Percentiles rank a stretch among this genome's conserved stretches.
Conservation (phyloP, 2,888 invertebrate genomes). For the Polymixis flavicincta region DNA sequence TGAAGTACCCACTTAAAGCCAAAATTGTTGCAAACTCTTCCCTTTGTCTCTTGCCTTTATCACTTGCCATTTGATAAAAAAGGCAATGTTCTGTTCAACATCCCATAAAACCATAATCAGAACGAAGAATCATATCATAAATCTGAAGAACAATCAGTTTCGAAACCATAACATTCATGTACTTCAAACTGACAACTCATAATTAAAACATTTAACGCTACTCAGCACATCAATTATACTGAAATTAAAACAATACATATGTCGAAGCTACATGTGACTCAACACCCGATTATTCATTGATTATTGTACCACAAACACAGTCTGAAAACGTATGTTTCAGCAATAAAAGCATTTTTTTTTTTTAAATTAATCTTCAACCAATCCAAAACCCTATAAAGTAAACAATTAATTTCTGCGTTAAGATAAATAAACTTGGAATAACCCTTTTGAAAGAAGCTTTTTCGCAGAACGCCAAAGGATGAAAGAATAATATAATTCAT, state of each 20-base stretch:
- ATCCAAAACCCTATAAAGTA: no score
- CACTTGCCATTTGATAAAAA: not conserved
- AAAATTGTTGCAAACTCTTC: slow-evolving; percentile 1
- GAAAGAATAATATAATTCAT: slow-evolving; percentile 22
- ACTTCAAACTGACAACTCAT: slow-evolving; percentile 56
- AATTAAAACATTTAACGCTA: slow-evolving; percentile 60
- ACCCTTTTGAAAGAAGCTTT: slow-evolving; percentile 21
- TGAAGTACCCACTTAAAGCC: not conserved
- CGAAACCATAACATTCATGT: slow-evolving; percentile 42
- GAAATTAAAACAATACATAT: slow-evolving; percentile 62
- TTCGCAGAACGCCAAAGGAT: slow-evolving; percentile 19
- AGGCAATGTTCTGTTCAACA: slow-evolving; percentile 10
- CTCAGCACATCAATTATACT: slow-evolving; percentile 55
- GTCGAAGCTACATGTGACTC: slow-evolving; percentile 61
- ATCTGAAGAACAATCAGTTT: slow-evolving; percentile 44
- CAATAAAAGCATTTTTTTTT: no score
- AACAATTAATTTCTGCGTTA: slow-evolving; percentile 17
- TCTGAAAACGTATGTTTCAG: slow-evolving; percentile 50
- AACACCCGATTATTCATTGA: slow-evolving; percentile 65
- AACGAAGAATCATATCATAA: slow-evolving; percentile 20
- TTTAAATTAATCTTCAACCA: no score
- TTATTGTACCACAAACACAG: slow-evolving; percentile 58
- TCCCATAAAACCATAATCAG: slow-evolving; percentile 6
- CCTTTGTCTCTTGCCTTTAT: not conserved
- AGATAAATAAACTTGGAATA: slow-evolving; percentile 22